Conservation (phyloP, 2,797 vertebrate species). For the Falco concolor region DNA sequence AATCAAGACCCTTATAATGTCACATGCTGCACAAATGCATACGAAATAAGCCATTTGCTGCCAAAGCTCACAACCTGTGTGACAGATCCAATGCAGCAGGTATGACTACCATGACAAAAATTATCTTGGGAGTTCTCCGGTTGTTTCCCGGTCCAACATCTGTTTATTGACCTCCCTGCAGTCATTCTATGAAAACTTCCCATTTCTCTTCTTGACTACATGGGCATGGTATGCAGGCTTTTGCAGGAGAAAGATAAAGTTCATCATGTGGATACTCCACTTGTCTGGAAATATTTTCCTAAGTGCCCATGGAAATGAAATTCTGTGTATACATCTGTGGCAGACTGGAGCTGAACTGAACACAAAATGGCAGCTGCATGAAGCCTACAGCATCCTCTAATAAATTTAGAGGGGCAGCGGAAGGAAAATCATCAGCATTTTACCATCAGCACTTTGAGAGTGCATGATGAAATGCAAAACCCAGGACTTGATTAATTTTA, state of each 20-base stretch:
- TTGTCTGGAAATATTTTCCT: constrained; percentile 9
- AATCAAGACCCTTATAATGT: background rate
- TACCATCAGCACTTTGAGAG: background rate
- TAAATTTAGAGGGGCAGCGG: background rate
- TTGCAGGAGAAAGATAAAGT: background rate
- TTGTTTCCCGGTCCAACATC: background rate
- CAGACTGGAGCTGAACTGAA: background rate
- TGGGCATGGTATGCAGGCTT: background rate
- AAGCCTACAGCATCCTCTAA: background rate
- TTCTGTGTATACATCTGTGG: background rate
- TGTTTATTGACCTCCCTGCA: background rate
- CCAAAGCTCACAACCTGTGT: background rate
- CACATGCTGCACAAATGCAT: background rate
- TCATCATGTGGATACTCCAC: background rate
- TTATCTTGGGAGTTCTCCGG: background rate
- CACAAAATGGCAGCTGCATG: background rate
- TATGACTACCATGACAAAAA: background rate
- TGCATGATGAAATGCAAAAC: background rate
- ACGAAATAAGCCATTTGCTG: background rate
- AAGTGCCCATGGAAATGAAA: background rate
- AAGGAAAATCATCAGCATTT: background rate
- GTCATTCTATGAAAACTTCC: background rate
- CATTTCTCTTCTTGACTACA: constrained; percentile 8
- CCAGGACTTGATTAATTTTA: background rate
- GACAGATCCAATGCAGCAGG: background rate